Conservation (phyloP, 1,140 invertebrate species). For the Lanistes nyassanus region DNA sequence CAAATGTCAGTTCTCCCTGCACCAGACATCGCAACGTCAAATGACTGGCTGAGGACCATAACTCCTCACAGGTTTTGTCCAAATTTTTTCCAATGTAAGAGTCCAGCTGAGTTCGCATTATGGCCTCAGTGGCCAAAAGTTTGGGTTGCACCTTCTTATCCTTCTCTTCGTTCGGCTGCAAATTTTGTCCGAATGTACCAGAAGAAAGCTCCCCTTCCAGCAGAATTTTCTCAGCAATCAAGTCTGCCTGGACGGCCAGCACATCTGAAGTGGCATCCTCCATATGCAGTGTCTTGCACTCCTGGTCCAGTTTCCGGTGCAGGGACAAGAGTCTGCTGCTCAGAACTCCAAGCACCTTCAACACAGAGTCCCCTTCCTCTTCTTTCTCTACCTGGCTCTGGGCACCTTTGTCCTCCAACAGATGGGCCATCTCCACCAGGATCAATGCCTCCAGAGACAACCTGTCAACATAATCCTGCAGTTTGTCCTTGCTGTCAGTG, state of each 20-base stretch:
- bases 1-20: slow-evolving; percentile 60
- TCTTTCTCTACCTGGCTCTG: slow-evolving; percentile 30
- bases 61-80: slow-evolving; percentile 40
- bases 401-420: slow-evolving; percentile 43
- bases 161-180: slow-evolving; percentile 38
- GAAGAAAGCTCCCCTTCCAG: slow-evolving; percentile 53
- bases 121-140: slow-evolving; percentile 56
- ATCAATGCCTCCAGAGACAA: slow-evolving; percentile 60
- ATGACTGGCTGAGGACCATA: slow-evolving; percentile 50
- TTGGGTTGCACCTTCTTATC: slow-evolving; percentile 42
- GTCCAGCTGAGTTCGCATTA: slow-evolving; percentile 54
- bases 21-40: slow-evolving; percentile 49
- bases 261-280: slow-evolving; percentile 40
- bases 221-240: slow-evolving; percentile 59
- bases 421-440: slow-evolving; percentile 56
- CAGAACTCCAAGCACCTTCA: slow-evolving; percentile 52
- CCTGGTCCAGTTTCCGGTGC: slow-evolving; percentile 48
- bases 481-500: slow-evolving; percentile 44
- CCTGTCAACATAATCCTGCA: slow-evolving; percentile 56
- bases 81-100: slow-evolving; percentile 49
- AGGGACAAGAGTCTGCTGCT: slow-evolving; percentile 48
- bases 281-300: slow-evolving; percentile 42
- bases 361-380: slow-evolving; percentile 43
- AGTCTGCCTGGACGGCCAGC: slow-evolving; percentile 50
- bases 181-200: slow-evolving; percentile 42